Evolutionary conservation across 2,113 vertebrate species (phyloP).

Genomic region (Scartelaos histophorus): DNA sequence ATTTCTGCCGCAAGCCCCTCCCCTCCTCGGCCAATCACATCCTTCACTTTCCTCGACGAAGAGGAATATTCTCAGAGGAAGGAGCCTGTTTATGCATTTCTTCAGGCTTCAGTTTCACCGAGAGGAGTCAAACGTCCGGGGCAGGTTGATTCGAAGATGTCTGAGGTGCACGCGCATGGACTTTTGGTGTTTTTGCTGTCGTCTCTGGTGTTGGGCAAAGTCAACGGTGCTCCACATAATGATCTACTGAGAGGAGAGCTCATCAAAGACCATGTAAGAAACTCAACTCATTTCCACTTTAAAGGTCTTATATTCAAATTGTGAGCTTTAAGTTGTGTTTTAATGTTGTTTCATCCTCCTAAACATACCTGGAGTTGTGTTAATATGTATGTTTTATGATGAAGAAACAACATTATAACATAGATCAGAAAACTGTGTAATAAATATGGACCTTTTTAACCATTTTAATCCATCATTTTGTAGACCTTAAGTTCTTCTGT

Average conservation of each 20-base stretch:
- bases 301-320: not conserved
- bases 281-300: too few relatives aligned
- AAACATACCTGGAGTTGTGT: not conserved
- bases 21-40: conserved; percentile 64
- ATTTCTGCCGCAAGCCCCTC: conserved; percentile 23
- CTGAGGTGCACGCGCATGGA: conserved; percentile 55
- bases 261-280: conserved; percentile 60
- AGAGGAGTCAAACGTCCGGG: too few relatives aligned
- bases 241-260: conserved; percentile 52
- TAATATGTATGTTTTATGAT: too few relatives aligned
- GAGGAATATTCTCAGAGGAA: conserved; percentile 52
- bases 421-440: too few relatives aligned
- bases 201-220: conserved; percentile 42
- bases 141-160: conserved; percentile 51
- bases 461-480: not conserved
- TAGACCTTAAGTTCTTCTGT: not conserved
- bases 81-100: conserved; percentile 44
- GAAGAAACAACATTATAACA: too few relatives aligned
- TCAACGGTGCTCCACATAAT: conserved; percentile 41
- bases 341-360: too few relatives aligned
- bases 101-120: not conserved
- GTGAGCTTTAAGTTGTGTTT: too few relatives aligned
- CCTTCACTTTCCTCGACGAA: conserved; percentile 27
- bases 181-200: conserved; percentile 51
- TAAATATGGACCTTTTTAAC: too few relatives aligned